Percentiles rank a stretch among this genome's conserved stretches.
These are phyloP conservation scores for Formicarius rufipectus DNA, from an alignment of 2,113 vertebrate genomes.

Conservation along the genomic window DNA sequence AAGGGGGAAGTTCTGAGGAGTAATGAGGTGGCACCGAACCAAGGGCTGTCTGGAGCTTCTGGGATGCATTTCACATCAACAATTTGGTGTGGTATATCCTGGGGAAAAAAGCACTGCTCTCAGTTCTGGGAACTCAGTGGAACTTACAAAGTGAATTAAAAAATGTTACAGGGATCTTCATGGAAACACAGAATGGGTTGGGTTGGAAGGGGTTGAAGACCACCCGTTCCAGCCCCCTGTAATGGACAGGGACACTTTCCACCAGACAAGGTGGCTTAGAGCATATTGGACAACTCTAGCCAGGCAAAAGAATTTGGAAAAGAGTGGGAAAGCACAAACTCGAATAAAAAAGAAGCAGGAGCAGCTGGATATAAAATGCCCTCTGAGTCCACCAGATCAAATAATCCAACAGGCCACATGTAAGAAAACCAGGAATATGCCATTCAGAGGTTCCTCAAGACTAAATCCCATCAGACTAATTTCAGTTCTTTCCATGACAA, in stretches of 20 bases:
- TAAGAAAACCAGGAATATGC: background rate
- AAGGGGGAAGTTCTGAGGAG: constrained; percentile 3
- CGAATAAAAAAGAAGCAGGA: background rate
- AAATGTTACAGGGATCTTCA: background rate
- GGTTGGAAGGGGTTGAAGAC: background rate
- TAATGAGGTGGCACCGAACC: background rate
- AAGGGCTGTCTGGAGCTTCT: background rate
- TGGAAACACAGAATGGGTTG: background rate
- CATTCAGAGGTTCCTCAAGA: background rate
- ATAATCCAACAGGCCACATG: background rate
- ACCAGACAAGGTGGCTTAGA: background rate
- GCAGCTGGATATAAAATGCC: background rate
- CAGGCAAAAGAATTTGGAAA: background rate
- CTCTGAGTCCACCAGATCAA: background rate
- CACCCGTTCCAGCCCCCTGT: background rate
- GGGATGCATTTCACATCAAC: background rate
- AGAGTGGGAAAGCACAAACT: background rate
- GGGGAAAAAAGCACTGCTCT: background rate
- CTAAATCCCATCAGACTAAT: background rate
- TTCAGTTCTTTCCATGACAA: background rate
- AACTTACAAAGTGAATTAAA: background rate
- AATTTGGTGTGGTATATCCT: background rate
- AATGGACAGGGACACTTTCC: background rate
- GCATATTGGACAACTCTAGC: background rate
- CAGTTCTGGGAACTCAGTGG: background rate